These are phyloP conservation scores for Exephanes ischioxanthus DNA, from an alignment of 2,888 invertebrate genomes.

Conservation along the genomic window DNA sequence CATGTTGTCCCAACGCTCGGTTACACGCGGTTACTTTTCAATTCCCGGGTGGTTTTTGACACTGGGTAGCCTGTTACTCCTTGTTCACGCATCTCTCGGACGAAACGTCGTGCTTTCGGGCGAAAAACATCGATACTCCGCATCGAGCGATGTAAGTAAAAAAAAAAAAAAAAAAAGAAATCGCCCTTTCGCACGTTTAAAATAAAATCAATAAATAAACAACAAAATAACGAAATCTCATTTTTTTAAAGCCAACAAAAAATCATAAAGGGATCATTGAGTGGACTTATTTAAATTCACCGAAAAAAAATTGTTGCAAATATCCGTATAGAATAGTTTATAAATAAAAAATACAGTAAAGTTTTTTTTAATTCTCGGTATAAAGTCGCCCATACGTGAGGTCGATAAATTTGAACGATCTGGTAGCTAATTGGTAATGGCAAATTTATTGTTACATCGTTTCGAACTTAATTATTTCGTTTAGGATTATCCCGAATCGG, in stretches of 20 bases:
- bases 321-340: neutral
- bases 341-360: neutral
- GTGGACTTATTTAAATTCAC: neutral
- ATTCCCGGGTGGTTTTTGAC: neutral
- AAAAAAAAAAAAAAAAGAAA: neutral
- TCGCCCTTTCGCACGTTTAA: too few relatives aligned
- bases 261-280: neutral
- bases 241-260: too few relatives aligned
- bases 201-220: too few relatives aligned
- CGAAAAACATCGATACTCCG: neutral
- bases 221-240: too few relatives aligned
- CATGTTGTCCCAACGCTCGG: neutral
- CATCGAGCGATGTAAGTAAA: neutral
- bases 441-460: neutral
- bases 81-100: neutral
- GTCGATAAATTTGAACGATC: neutral
- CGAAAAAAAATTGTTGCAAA: neutral
- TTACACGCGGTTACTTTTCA: neutral
- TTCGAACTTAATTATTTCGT: neutral
- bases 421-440: neutral
- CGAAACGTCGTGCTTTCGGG: neutral
- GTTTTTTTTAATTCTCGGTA: neutral
- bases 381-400: neutral
- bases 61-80: neutral
- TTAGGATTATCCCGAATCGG: neutral